These are phyloP conservation scores for Luperina testacea DNA, from an alignment of 2,888 invertebrate species.

Conservation along the genomic window DNA sequence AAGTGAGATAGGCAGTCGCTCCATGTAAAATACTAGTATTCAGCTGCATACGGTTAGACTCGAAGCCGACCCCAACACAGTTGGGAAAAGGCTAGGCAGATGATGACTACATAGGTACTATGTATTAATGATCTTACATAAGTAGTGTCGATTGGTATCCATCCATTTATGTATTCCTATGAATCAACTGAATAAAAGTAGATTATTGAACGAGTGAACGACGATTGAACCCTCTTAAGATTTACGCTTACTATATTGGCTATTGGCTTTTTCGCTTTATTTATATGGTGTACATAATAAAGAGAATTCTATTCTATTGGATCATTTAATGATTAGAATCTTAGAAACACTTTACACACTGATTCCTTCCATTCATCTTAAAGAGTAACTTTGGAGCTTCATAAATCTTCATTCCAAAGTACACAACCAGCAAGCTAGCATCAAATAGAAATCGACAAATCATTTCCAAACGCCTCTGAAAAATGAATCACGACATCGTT, in stretches of 20 bases:
- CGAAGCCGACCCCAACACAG: too few species aligned
- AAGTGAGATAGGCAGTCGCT: too few species aligned
- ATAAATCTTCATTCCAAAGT: conserved; percentile 46
- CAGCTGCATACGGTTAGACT: too few species aligned
- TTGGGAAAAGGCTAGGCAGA: too few species aligned
- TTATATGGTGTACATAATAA: too few species aligned
- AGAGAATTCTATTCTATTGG: too few species aligned
- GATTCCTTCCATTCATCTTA: background rate
- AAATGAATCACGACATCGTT: conserved; percentile 79
- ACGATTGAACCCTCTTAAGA: background rate
- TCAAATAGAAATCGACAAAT: conserved; percentile 66
- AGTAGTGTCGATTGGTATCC: background rate
- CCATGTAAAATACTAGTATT: too few species aligned
- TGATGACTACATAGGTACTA: too few species aligned
- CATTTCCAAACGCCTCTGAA: conserved; percentile 64
- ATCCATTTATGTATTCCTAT: background rate
- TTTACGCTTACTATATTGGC: background rate
- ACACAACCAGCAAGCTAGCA: conserved; percentile 48
- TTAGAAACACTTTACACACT: background rate
- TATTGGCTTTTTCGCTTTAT: too few species aligned
- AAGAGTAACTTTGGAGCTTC: background rate
- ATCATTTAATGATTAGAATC: background rate
- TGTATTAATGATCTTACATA: conserved; percentile 39
- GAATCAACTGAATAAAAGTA: background rate
- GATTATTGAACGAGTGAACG: background rate